These are phyloP conservation scores for Neodiprion lecontei DNA, from an alignment of 1,140 invertebrate species.

Conservation along the genomic window DNA sequence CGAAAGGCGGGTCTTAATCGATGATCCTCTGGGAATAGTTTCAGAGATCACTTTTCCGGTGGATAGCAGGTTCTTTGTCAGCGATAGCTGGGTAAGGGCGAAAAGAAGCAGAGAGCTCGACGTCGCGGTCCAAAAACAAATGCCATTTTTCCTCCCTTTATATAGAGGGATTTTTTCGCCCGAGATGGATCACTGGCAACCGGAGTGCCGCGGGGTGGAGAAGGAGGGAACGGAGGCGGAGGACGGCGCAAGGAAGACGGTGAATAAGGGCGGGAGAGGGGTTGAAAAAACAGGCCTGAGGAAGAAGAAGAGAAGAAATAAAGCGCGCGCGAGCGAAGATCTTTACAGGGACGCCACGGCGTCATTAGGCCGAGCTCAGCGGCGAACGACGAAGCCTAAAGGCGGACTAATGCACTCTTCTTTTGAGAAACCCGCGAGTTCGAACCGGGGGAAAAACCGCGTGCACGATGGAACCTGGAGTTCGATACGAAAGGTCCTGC, in stretches of 20 bases:
- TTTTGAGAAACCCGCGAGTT: slow-evolving; percentile 20
- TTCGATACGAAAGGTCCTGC: not conserved
- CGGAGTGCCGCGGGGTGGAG: slow-evolving; percentile 36
- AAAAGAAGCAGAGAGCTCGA: not conserved
- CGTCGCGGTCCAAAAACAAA: slow-evolving; percentile 18
- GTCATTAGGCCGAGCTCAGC: slow-evolving; percentile 46
- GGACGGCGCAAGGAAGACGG: slow-evolving; percentile 7
- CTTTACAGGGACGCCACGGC: slow-evolving; percentile 48
- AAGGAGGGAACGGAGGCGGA: slow-evolving; percentile 29
- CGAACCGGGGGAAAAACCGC: not conserved
- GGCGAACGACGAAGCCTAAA: slow-evolving; percentile 20
- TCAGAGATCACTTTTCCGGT: not conserved
- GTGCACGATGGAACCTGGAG: not conserved
- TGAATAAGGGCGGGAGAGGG: slow-evolving; percentile 18
- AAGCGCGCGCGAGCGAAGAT: slow-evolving; percentile 48
- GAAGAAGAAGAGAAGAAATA: slow-evolving; percentile 39
- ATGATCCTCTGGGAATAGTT: not conserved
- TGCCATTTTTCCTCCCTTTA: slow-evolving; percentile 31
- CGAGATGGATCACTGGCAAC: slow-evolving; percentile 41
- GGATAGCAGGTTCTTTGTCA: not conserved
- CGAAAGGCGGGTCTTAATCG: too few relatives aligned
- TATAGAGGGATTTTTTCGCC: slow-evolving; percentile 47
- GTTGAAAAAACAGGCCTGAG: not conserved
- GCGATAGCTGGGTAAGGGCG: not conserved
- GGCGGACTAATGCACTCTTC: slow-evolving; percentile 48